Evolutionary conservation across 2,888 invertebrate species (phyloP), one percentile per base, ranked within the genome.

Genomic region (Pteria penguin): DNA sequence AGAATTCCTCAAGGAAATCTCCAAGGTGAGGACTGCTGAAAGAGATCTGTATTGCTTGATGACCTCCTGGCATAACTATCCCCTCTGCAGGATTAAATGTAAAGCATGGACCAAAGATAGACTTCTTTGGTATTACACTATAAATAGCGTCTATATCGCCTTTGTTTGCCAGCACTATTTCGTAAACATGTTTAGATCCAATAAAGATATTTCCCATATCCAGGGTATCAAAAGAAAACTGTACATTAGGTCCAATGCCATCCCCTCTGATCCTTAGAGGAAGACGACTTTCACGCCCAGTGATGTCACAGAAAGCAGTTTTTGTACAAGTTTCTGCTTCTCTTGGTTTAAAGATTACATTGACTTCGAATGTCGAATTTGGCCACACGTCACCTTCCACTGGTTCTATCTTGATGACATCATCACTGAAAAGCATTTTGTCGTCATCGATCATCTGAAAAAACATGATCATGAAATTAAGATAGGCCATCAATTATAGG

Each of bases 321-420:
- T 88, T 80, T 3, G 86, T 86, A 84, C 91, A 92, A n/a, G 82
- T 83, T 61, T 86, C 85, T n/a, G 92, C 91, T 77, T 90, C 88
- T 27, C 86, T 83, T 52, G 92, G 92, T 75, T 89, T 90, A 83
- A 92, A 92, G 55, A 91, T 86, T 18, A 92, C 82, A 55, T 79
- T 91, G 31, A 92, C 86, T 65, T 92, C 91, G 27, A 87, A 84
- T 18, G 86, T 84, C 3, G 91, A 91, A 82, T 92, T 89, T 26
- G 92, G 92, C 92, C 92, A 92, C 36, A 92, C 90, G 61, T 92
- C 92, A 24, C 92, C 92, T 63, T 92, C 91, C 11, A 87, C 81
- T 31, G 92, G 92, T 67, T 92, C 91, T 63, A 92, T 85, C 68
- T 86, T 88, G 33, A 92, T 83, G 14, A 91, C 90, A 73, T 91